Conservation (phyloP, 2,113 vertebrate species). For the Ochotona curzoniae region DNA sequence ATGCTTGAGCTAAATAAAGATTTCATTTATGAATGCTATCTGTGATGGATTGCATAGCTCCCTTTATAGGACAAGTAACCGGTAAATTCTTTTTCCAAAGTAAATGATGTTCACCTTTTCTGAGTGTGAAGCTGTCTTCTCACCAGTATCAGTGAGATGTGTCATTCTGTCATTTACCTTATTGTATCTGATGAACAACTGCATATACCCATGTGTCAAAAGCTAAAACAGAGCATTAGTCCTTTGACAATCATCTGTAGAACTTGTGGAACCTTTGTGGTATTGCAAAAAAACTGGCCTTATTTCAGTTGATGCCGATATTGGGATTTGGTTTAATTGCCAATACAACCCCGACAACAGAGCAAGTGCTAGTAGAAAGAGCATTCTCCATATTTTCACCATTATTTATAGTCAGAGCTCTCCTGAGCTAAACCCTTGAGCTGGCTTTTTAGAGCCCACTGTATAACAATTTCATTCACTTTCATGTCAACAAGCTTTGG, state of each 20-base stretch:
- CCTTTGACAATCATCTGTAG: conserved; percentile 56
- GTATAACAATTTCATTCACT: conserved; percentile 83
- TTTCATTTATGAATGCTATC: conserved; percentile 63
- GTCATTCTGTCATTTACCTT: not conserved
- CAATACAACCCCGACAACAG: conserved; percentile 61
- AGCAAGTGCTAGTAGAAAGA: conserved; percentile 54
- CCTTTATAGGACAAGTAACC: not conserved
- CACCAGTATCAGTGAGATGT: not conserved
- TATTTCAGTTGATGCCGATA: conserved; percentile 54
- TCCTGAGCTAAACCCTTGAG: conserved; percentile 77
- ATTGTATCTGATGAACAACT: conserved; percentile 68
- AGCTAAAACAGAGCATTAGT: conserved; percentile 35
- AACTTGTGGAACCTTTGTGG: not conserved
- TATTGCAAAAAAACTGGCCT: conserved; percentile 72
- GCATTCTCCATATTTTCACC: conserved; percentile 59
- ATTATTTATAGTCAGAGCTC: conserved; percentile 80
- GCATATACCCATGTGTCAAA: not conserved
- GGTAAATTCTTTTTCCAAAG: not conserved
- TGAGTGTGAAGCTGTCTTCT: not conserved
- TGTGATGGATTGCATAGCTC: conserved; percentile 36
- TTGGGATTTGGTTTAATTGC: conserved; percentile 57
- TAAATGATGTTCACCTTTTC: conserved; percentile 14
- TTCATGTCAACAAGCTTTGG: conserved; percentile 83
- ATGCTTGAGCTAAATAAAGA: conserved; percentile 29
- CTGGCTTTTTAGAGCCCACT: conserved; percentile 78